Evolutionary conservation across 2,113 vertebrate species (phyloP).

Genomic region (Larimichthys polyactis): DNA sequence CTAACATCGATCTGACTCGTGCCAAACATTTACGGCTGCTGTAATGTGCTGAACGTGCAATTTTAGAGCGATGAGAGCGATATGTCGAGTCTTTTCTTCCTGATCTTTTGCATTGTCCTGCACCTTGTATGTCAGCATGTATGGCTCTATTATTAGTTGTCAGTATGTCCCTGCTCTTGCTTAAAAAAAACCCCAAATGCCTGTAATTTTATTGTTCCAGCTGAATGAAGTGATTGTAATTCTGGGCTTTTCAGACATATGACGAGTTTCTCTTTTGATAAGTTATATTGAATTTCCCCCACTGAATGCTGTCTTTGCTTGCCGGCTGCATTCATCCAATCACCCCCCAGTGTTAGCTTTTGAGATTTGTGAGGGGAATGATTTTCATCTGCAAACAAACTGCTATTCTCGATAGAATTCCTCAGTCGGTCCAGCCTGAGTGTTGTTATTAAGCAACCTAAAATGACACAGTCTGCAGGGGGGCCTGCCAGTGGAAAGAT

Average conservation of each 20-base stretch:
- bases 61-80: neutral
- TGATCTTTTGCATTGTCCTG: slow-evolving; percentile 6
- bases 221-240: slow-evolving; percentile 53
- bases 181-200: slow-evolving; percentile 22
- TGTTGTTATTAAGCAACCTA: slow-evolving; percentile 69
- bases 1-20: neutral
- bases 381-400: slow-evolving; percentile 78
- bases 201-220: slow-evolving; percentile 44
- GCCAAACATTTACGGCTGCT: slow-evolving; percentile 1
- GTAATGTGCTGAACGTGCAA: neutral
- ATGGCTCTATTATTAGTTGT: slow-evolving; percentile 1
- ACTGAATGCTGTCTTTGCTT: slow-evolving; percentile 62
- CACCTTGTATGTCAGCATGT: slow-evolving; percentile 17
- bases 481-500: slow-evolving; percentile 69
- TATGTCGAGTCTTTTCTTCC: neutral
- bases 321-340: slow-evolving; percentile 56
- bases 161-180: slow-evolving; percentile 21
- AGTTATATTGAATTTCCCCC: slow-evolving; percentile 61
- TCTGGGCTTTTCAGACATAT: slow-evolving; percentile 53
- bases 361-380: slow-evolving; percentile 68
- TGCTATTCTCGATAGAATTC: slow-evolving; percentile 64
- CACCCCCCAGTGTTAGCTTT: slow-evolving; percentile 72
- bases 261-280: slow-evolving; percentile 57
- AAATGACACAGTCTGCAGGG: slow-evolving; percentile 74
- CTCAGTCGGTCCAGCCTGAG: slow-evolving; percentile 41